These are phyloP conservation scores for Enteromius argenteus DNA, from an alignment of 2,797 vertebrate species.

Conservation along the genomic window DNA sequence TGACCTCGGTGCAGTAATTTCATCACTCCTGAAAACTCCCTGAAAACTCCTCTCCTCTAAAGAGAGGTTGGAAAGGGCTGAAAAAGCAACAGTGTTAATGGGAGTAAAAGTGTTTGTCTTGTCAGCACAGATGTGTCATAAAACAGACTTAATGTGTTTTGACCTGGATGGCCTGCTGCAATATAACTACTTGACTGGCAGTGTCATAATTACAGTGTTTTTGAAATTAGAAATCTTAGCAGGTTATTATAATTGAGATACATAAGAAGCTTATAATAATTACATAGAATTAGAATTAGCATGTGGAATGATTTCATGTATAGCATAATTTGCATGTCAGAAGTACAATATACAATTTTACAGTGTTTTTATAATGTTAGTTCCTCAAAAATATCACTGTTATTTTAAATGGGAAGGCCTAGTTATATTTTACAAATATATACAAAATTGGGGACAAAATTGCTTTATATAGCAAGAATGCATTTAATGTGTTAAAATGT, in stretches of 20 bases:
- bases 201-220: conserved; percentile 7
- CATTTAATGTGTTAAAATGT: background rate
- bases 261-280: background rate
- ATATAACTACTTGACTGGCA: background rate
- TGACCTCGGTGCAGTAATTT: too few relatives aligned
- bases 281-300: background rate
- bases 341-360: background rate
- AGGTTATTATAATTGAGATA: background rate
- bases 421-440: background rate
- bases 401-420: background rate
- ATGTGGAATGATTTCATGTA: background rate
- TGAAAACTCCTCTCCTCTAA: background rate
- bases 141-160: background rate
- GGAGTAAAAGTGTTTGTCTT: background rate
- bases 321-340: background rate
- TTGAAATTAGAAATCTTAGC: background rate
- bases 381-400: background rate
- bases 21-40: too few relatives aligned
- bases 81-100: background rate
- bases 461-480: background rate
- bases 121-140: background rate
- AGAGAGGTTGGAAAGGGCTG: background rate
- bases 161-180: background rate
- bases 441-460: background rate
- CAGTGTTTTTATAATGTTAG: background rate